These are phyloP conservation scores for Arctopsyche grandis DNA, from an alignment of 1,140 invertebrate genomes.

Conservation along the genomic window DNA sequence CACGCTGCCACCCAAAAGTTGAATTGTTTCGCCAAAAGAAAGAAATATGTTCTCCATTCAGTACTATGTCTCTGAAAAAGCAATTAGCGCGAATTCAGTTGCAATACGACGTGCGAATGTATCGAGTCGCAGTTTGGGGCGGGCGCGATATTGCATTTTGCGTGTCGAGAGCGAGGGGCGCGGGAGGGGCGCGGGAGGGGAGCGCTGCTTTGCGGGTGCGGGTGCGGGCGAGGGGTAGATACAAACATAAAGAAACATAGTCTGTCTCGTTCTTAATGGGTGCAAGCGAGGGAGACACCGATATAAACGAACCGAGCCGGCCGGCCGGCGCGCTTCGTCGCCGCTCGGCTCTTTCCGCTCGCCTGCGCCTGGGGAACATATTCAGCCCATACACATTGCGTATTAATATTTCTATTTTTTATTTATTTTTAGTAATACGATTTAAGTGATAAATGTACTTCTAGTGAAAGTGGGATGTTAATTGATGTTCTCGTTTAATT, in stretches of 20 bases:
- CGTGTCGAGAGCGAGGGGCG: not conserved
- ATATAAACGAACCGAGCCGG: slow-evolving; percentile 8
- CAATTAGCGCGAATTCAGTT: no score
- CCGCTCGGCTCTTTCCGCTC: not conserved
- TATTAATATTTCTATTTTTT: not conserved
- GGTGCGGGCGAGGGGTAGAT: not conserved
- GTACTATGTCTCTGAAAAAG: no score
- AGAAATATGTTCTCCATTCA: no score
- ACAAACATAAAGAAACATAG: slow-evolving; percentile 8
- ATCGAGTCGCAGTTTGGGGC: not conserved
- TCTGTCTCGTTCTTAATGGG: not conserved
- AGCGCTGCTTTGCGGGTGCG: not conserved
- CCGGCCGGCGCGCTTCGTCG: slow-evolving; percentile 3
- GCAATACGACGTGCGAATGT: not conserved
- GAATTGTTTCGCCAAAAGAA: no score
- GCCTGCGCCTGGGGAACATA: slow-evolving; percentile 1
- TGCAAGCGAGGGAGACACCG: not conserved
- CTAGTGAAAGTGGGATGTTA: no score
- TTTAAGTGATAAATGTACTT: no score
- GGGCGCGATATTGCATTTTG: not conserved
- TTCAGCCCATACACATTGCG: not conserved
- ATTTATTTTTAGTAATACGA: not conserved
- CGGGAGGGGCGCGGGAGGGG: not conserved
- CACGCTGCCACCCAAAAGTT: not conserved
- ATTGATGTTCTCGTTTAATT: no score